These are phyloP conservation scores for Paratrypauchen microcephalus DNA, from an alignment of 2,797 vertebrate genomes.

Conservation along the genomic window DNA sequence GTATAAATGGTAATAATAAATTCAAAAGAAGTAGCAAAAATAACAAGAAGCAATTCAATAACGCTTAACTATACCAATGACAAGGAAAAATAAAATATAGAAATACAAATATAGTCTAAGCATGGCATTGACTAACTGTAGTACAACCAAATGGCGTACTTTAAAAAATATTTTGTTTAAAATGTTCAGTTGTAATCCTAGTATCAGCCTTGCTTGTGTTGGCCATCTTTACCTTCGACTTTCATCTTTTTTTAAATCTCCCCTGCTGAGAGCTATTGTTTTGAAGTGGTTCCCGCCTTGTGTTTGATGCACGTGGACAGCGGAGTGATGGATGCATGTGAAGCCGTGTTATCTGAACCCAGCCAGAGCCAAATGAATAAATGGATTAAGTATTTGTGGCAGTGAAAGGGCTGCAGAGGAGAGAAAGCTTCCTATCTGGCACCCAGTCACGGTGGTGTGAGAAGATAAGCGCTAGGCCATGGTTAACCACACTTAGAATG, in stretches of 20 bases:
- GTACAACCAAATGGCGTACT: neutral
- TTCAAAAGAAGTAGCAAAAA: too few species aligned
- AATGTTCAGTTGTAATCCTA: too few species aligned
- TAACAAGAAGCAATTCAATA: too few species aligned
- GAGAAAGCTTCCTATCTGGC: conserved; percentile 47
- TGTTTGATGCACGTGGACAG: conserved; percentile 50
- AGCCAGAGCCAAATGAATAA: conserved; percentile 55
- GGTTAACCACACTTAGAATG: conserved; percentile 4
- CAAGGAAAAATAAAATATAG: too few species aligned
- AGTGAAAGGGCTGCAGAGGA: conserved; percentile 38
- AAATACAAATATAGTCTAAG: too few species aligned
- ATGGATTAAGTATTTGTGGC: conserved; percentile 44
- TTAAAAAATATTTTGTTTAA: too few species aligned
- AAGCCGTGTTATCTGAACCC: conserved; percentile 60
- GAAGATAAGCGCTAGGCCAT: conserved; percentile 52
- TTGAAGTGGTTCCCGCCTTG: conserved; percentile 24
- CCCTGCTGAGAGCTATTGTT: conserved; percentile 39
- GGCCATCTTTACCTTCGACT: conserved; percentile 17
- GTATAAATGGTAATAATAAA: too few species aligned
- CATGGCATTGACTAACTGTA: neutral
- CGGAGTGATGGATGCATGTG: conserved; percentile 51
- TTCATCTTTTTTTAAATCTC: conserved; percentile 12
- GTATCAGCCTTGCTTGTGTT: neutral
- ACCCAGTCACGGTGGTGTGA: conserved; percentile 36
- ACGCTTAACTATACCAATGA: too few species aligned